Evolutionary conservation across 2,888 invertebrate genomes (phyloP).

Genomic region (Sipha maydis): DNA sequence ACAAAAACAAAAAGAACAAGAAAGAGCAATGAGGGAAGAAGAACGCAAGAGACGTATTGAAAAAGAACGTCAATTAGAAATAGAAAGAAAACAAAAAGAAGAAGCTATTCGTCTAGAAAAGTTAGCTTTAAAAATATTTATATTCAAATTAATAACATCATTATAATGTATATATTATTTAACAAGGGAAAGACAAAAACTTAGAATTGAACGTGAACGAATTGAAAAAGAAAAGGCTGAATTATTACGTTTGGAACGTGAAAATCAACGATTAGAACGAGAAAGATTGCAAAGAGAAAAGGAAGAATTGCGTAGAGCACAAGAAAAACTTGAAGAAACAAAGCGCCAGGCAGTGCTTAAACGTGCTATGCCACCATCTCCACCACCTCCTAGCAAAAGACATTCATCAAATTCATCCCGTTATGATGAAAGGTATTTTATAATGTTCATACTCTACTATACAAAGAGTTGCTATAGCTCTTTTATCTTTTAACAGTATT

Average conservation of each 20-base stretch:
- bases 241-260: constrained; percentile 82
- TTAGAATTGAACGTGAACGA: constrained; percentile 84
- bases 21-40: constrained; percentile 81
- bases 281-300: constrained; percentile 77
- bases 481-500: background rate
- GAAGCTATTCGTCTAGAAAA: constrained; percentile 83
- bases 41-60: constrained; percentile 84
- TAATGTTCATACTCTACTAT: background rate
- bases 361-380: constrained; percentile 47
- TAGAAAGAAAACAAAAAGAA: constrained; percentile 84
- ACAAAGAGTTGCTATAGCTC: background rate
- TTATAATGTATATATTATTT: constrained; percentile 23
- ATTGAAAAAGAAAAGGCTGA: constrained; percentile 90
- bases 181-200: constrained; percentile 78
- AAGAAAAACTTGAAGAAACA: constrained; percentile 64
- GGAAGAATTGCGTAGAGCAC: constrained; percentile 78
- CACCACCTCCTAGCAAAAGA: constrained; percentile 45
- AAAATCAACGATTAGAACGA: constrained; percentile 79
- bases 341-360: constrained; percentile 64
- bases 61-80: constrained; percentile 79
- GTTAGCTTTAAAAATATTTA: constrained; percentile 65
- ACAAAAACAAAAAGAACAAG: constrained; percentile 80
- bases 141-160: background rate
- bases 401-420: constrained; percentile 55
- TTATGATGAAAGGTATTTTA: constrained; percentile 53